Base-by-base conservation (phyloP, 2,888 invertebrate genomes). In the Brenthis daphne region DNA sequence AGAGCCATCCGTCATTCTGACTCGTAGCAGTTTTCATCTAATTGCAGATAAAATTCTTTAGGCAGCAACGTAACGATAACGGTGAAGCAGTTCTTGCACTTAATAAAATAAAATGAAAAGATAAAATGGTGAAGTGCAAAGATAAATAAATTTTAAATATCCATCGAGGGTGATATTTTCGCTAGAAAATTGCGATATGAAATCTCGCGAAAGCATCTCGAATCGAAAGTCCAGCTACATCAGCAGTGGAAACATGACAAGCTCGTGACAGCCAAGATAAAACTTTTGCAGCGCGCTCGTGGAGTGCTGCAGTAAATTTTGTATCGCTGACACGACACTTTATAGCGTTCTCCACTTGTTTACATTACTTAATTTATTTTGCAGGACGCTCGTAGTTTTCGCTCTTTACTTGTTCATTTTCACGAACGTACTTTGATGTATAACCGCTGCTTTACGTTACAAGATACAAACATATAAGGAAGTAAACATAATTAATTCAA, bases 311-410 rank as follows among this genome's bases (percentile, higher is more conserved):
- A 65, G 69, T 69, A 69, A 69, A 69, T 69, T 65, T 61, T 51
- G 69, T 69, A 69, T 69, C 65, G 69, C 61, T 50, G 69, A 69
- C 69, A 65, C 57, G 69, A 57, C 69, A 65, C 61, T 61, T 63
- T 65, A 57, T 51, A 69, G 54, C 68, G 48, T 20, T 61, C 61
- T 16, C 11, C 61, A 51, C 65, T 65, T 69, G 69, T 69, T 69
- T 69, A 61, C 69, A 69, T 65, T 69, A 58, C 65, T 69, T 60
- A 55, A 60, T 68, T 58, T 57, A 68, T 65, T 54, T 68, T 50
- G 20, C 63, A 53, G 53, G 51, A 43, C 63, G 53, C 48, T 60
- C 60, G 29, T 60, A 50, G 50, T n/a, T 60, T 48, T 50, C 48
- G 60, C 29, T 48, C 60, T 48, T n/a, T 20, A 24, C 48, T 60